A percentile compares a stretch with the other conserved stretches of the same genome.
phyloP scores from a whole-genome alignment of 2,797 vertebrate genomes.

The Falco biarmicus region DNA sequence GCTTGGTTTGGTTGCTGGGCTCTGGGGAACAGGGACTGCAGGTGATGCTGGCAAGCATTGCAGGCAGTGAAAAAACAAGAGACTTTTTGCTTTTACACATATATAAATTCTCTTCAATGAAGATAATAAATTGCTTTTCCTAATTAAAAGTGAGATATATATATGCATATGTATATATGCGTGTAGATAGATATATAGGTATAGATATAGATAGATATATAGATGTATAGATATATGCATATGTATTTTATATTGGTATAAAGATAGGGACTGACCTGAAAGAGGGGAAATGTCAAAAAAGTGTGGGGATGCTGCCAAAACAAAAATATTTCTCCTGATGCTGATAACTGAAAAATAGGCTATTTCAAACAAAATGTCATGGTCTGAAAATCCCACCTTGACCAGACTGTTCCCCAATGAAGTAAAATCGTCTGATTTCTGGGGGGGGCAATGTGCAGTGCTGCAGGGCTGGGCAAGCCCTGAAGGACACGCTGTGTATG shows the following conservation, averaged over 20 bases:
- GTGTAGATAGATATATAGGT: no score
- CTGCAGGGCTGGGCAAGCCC: neutral
- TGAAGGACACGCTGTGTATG: neutral
- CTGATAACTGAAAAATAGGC: neutral
- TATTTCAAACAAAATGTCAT: neutral
- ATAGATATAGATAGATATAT: no score
- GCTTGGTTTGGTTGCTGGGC: neutral
- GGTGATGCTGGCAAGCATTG: neutral
- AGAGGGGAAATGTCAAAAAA: neutral
- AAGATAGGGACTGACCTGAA: neutral
- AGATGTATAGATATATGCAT: neutral
- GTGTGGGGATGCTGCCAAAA: neutral
- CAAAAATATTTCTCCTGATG: neutral
- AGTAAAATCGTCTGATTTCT: accelerated
- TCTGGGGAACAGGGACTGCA: accelerated
- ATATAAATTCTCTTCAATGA: neutral
- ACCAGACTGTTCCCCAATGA: neutral
- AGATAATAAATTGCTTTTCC: neutral
- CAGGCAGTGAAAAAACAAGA: neutral
- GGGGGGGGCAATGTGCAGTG: neutral
- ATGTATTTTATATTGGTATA: neutral
- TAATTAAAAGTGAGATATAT: neutral
- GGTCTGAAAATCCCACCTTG: neutral
- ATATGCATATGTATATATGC: no score
- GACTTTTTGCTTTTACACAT: neutral